Conservation (phyloP, 2,888 invertebrate species). For the Clistopyga incitator region DNA sequence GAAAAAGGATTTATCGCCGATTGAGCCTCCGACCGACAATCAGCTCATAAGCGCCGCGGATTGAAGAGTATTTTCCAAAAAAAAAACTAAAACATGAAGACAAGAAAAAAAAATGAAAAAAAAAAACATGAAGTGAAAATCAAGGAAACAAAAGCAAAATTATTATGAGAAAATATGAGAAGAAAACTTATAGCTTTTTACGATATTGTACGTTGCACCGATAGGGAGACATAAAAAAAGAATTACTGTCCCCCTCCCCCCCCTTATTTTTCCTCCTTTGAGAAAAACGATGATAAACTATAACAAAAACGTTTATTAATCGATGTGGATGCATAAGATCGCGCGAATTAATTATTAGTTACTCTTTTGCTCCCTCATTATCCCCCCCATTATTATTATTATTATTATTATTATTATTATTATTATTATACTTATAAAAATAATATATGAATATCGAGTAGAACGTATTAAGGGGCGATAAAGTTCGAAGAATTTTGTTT, state of each 20-base stretch:
- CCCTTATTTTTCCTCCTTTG: neutral
- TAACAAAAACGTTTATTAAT: constrained; percentile 36
- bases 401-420: constrained; percentile 41
- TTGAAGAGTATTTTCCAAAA: constrained; percentile 74
- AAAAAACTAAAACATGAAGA: constrained; percentile 62
- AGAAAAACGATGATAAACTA: neutral
- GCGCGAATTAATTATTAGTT: constrained; percentile 32
- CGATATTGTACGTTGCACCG: constrained; percentile 66
- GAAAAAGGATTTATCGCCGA: constrained; percentile 86
- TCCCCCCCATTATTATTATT: constrained; percentile 16
- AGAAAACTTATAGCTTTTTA: constrained; percentile 63
- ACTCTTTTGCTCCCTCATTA: constrained; percentile 57
- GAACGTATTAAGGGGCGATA: constrained; percentile 57
- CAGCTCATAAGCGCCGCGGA: constrained; percentile 81
- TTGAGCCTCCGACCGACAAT: constrained; percentile 79
- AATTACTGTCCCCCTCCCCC: constrained; percentile 25
- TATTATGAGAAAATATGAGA: constrained; percentile 60
- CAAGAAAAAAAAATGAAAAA: constrained; percentile 58
- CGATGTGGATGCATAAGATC: constrained; percentile 47
- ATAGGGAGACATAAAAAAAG: constrained; percentile 47
- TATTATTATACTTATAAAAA: constrained; percentile 61
- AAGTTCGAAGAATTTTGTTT: constrained; percentile 24
- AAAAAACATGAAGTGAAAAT: constrained; percentile 43
- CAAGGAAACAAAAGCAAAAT: constrained; percentile 13
- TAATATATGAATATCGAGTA: constrained; percentile 68